These are phyloP conservation scores for Hippopotamus amphibius DNA, from an alignment of 2,113 vertebrate genomes.

Conservation along the genomic window DNA sequence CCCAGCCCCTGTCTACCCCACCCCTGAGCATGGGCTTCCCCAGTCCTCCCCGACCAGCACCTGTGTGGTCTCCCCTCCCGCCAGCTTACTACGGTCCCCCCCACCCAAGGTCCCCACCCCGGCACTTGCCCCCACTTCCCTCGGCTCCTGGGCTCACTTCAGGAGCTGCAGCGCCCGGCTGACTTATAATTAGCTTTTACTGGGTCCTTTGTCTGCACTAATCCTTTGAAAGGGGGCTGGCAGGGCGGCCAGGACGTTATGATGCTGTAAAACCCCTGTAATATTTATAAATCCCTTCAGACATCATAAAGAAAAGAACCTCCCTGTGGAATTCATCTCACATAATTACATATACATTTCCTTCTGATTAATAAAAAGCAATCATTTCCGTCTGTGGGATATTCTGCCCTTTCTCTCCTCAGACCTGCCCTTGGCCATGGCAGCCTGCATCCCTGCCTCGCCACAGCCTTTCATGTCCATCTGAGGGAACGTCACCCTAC, in stretches of 20 bases:
- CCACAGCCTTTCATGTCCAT: not conserved
- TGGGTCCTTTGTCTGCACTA: slow-evolving; percentile 88
- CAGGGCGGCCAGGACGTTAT: slow-evolving; percentile 86
- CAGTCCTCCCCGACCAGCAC: not conserved
- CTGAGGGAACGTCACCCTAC: accelerated
- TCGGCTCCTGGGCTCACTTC: slow-evolving; percentile 49
- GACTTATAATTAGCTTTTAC: slow-evolving; percentile 90
- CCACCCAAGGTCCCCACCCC: not conserved
- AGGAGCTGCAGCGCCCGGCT: slow-evolving; percentile 79
- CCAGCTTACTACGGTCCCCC: not conserved
- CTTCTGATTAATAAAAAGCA: slow-evolving; percentile 90
- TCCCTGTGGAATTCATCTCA: slow-evolving; percentile 88
- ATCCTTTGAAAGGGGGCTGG: slow-evolving; percentile 91
- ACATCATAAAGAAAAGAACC: slow-evolving; percentile 89
- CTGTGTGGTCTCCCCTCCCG: slow-evolving; percentile 65
- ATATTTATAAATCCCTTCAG: slow-evolving; percentile 92
- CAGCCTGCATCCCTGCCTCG: not conserved
- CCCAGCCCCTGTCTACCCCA: not conserved
- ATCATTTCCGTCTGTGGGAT: slow-evolving; percentile 87
- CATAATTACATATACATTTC: slow-evolving; percentile 90
- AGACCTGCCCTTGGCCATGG: slow-evolving; percentile 74
- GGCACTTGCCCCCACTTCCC: not conserved
- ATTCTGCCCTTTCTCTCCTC: slow-evolving; percentile 83
- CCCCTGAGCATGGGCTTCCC: slow-evolving; percentile 32
- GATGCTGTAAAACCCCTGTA: slow-evolving; percentile 88